phyloP scores from a whole-genome alignment of 2,888 invertebrate species.

The Anagyrus pseudococci region DNA sequence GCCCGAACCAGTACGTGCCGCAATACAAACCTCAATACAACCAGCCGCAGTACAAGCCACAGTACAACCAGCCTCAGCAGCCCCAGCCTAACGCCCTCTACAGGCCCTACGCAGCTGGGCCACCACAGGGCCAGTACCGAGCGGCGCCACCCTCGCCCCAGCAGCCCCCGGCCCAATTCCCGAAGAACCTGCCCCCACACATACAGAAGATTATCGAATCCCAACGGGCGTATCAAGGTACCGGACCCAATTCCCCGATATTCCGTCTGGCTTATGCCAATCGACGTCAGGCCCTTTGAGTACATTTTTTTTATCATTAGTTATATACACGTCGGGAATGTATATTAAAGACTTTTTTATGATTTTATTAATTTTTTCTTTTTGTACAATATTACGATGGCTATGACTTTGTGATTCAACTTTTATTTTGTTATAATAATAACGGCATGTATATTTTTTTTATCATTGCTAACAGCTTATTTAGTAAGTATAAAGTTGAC shows the following conservation, averaged over 20 bases:
- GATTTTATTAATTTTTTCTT: too few species aligned
- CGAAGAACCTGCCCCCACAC: constrained; percentile 45
- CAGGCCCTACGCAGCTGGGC: constrained; percentile 17
- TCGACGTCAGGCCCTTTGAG: too few species aligned
- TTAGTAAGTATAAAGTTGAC: too few species aligned
- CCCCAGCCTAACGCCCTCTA: constrained; percentile 38
- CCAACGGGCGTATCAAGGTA: constrained; percentile 40
- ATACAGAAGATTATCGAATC: constrained; percentile 44
- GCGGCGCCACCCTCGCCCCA: constrained; percentile 24
- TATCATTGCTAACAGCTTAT: too few species aligned
- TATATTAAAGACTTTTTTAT: too few species aligned
- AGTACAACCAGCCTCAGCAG: constrained; percentile 35
- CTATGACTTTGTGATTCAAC: too few species aligned
- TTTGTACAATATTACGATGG: too few species aligned
- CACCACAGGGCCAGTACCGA: constrained; percentile 1
- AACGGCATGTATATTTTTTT: too few species aligned
- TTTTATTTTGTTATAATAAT: too few species aligned
- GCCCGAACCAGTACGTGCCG: constrained; percentile 26
- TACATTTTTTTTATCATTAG: too few species aligned
- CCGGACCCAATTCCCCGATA: not conserved
- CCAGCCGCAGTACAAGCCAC: constrained; percentile 35
- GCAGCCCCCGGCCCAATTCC: constrained; percentile 36
- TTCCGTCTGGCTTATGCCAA: not conserved
- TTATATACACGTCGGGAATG: too few species aligned
- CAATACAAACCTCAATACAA: constrained; percentile 32